Evolutionary conservation across 2,113 vertebrate genomes (phyloP).

Genomic region (Otus sunia): DNA sequence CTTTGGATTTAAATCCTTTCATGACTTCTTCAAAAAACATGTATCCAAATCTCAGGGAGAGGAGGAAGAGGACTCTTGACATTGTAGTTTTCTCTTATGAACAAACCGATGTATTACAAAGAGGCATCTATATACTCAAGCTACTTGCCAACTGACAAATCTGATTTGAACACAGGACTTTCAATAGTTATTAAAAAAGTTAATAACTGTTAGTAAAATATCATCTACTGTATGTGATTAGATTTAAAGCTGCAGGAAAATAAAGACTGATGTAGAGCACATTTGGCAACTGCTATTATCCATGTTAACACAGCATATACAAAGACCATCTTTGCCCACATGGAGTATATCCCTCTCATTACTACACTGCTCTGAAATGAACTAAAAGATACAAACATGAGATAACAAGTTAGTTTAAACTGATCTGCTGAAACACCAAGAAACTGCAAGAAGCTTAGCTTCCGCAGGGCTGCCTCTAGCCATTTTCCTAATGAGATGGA

Average conservation of each 20-base stretch:
- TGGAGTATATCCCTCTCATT: not conserved
- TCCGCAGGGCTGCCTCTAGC: not conserved
- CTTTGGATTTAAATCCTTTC: constrained; percentile 62
- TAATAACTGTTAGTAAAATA: not conserved
- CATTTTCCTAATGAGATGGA: not conserved
- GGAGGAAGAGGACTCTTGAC: not conserved
- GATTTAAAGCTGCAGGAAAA: not conserved
- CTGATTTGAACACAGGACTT: not conserved
- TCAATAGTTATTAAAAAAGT: not conserved
- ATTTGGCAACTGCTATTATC: not conserved
- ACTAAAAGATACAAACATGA: not conserved
- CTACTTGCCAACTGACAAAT: not conserved
- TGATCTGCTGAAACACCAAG: constrained; percentile 1
- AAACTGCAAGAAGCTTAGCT: not conserved
- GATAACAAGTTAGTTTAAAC: not conserved
- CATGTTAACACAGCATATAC: not conserved
- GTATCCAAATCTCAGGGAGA: not conserved
- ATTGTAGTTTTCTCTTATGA: constrained; percentile 22
- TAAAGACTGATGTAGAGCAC: not conserved
- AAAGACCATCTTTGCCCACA: not conserved
- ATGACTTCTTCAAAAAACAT: constrained; percentile 30
- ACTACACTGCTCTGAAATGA: not conserved
- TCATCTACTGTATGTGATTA: not conserved
- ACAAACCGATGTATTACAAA: constrained; percentile 18
- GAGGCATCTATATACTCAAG: not conserved